A percentile compares a stretch with the other conserved stretches of the same genome.
Conservation (phyloP, 2,797 vertebrate species). For the Martes flavigula region DNA sequence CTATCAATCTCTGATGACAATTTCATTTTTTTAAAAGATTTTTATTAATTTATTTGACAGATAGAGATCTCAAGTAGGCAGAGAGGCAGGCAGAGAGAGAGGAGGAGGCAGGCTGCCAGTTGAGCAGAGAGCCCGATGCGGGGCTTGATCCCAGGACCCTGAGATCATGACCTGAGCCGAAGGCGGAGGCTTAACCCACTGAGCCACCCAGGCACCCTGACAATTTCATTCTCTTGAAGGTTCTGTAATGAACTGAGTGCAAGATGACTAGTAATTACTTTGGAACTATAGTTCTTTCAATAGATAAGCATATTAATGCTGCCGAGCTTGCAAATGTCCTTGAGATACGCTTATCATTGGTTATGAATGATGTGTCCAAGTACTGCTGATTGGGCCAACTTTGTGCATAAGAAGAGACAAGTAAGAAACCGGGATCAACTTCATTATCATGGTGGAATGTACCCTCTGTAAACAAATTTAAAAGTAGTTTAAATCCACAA, state of each 20-base stretch:
- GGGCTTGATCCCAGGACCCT: too few species aligned
- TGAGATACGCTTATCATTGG: constrained; percentile 93
- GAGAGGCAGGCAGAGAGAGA: too few species aligned
- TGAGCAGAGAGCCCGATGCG: too few species aligned
- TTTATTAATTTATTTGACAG: too few species aligned
- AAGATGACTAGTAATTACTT: constrained; percentile 91
- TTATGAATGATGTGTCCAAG: constrained; percentile 96
- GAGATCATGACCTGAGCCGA: too few species aligned
- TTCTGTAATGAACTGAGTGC: constrained; percentile 95
- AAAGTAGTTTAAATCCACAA: constrained; percentile 93
- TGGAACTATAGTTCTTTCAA: constrained; percentile 97
- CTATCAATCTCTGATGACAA: constrained; percentile 95
- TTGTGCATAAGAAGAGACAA: constrained; percentile 94
- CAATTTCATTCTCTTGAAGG: constrained; percentile 94
- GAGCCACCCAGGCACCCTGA: constrained; percentile 70
- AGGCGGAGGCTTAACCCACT: too few species aligned
- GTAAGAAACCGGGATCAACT: constrained; percentile 92
- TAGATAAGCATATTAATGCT: constrained; percentile 94
- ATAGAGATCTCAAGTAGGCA: too few species aligned
- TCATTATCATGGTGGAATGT: constrained; percentile 93
- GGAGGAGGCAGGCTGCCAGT: too few species aligned
- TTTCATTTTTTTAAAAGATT: constrained; percentile 85
- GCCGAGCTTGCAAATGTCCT: constrained; percentile 94
- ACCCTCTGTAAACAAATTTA: constrained; percentile 92
- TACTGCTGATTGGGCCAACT: constrained; percentile 92